Base-by-base conservation (phyloP, 2,797 vertebrate species). In the Myiotriccus ornatus region DNA sequence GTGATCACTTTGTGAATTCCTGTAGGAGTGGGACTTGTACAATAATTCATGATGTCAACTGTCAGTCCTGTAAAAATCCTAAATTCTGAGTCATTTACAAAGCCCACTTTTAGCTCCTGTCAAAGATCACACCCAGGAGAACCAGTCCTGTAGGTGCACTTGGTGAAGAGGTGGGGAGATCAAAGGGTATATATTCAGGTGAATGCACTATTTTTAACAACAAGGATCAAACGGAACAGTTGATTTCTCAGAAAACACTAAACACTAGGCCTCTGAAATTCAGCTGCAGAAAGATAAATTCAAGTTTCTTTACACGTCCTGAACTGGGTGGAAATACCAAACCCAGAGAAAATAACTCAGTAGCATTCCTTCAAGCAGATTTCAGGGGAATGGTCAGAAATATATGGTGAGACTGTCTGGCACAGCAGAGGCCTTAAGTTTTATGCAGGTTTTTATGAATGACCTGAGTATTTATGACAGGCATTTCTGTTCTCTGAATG, bases 341-440 rank as follows among this genome's bases (percentile, higher is more conserved):
- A 28, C 19, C 8, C 16, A 12, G 18, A 32, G 43, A 35, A 56
- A 27, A 28, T 19, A 49, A 63, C 22, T 35, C 43, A 64, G 35
- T 4, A 11, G 7, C 16, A 22, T 43, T 59, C 35, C 75, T 43
- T 2, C 7, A 20, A 71, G 23, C 0, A 1, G 0, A 24, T 49
- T 49, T 49, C 49, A 63, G 57, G 56, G 15, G 27, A 32, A 32
- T 43, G 35, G 25, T 78, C 43, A 78, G 57, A 63, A 63, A 23
- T 49, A 19, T 10, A 35, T 10, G 22, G 57, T 23, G 57, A 87
- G 35, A 43, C 27, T 12, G 27, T 50, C 43, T 43, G 50, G 27
- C 32, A 34, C 56, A 77, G 34, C 23, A 60, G 24, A 46, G 10
- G 23, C 17, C 41, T 77, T 25, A 17, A 30, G 41, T 34, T 69